Evolutionary conservation across 2,888 invertebrate genomes (phyloP).

Genomic region (Microplitis deprimator): DNA sequence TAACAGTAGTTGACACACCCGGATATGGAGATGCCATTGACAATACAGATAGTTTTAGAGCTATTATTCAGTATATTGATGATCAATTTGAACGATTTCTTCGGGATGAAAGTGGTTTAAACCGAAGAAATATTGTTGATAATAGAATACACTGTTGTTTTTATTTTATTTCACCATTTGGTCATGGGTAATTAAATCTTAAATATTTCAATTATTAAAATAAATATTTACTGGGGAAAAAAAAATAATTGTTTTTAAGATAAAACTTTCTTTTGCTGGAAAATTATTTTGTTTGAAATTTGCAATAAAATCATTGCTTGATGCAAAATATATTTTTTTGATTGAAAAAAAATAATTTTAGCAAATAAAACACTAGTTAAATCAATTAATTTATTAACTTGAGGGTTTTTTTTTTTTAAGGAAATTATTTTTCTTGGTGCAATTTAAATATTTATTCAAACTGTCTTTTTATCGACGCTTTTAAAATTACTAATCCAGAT

Average conservation of each 20-base stretch:
- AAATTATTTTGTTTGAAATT: too few relatives aligned
- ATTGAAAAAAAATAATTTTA: too few relatives aligned
- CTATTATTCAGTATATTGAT: constrained; percentile 96
- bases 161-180: constrained; percentile 97
- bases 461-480: background rate
- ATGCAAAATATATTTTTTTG: too few relatives aligned
- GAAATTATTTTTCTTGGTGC: too few relatives aligned
- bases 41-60: constrained; percentile 93
- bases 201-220: background rate
- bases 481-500: background rate
- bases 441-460: background rate
- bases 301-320: too few relatives aligned
- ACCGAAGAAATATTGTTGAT: constrained; percentile 96
- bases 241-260: too few relatives aligned
- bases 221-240: background rate
- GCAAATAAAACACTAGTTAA: too few relatives aligned
- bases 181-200: constrained; percentile 84
- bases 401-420: too few relatives aligned
- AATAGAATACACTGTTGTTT: constrained; percentile 98
- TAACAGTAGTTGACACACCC: constrained; percentile 96
- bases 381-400: too few relatives aligned
- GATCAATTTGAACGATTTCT: constrained; percentile 95
- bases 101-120: constrained; percentile 94
- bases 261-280: too few relatives aligned
- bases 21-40: constrained; percentile 97